Evolutionary conservation across 2,797 vertebrate genomes (phyloP), one percentile per base, ranked within the genome.

Genomic region (Choloepus didactylus): DNA sequence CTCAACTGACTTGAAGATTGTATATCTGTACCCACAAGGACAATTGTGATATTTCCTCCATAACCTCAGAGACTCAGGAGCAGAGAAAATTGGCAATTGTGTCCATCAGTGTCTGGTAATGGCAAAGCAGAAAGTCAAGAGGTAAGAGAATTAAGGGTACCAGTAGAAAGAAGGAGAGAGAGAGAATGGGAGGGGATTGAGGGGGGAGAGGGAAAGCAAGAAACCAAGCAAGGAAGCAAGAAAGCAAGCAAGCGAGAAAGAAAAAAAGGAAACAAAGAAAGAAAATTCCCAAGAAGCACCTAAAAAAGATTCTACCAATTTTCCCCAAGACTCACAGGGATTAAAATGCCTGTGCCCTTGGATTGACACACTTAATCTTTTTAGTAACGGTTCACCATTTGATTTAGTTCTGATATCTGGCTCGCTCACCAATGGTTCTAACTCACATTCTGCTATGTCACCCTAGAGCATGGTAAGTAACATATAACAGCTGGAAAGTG

Each of bases 41-140:
- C 27, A 75, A 51, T 35, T 70, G 23, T 54, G 31, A 62, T 31
- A 73, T 69, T 81, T 87, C 31, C n/a, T 90, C 25, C 54, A 44
- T 25, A 64, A 77, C 9, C 7, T 89, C 84, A 46, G 46, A 49
- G 94, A 76, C 41, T 12, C 2, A 12, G 49, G 0, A 84, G 41
- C 46, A 83, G 38, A 91, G 64, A 69, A 72, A 81, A 60, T 31
- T 21, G 76, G 59, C 60, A 89, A 31, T n/a, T 64, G 1, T 66
- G 31, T 81, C 38, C 56, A 35, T 72, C 29, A 69, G 56, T 15
- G 14, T 51, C 51, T 56, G 44, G 62, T 73, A 44, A 15, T 94
- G 29, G 19, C 64, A 90, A 87, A 51, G 11, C 75, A 82, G 35
- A 76, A 94, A 92, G 72, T 81, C 46, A 84, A 92, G 59, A 81